phyloP scores from a whole-genome alignment of 2,888 invertebrate genomes.

The Eustalomyia histrio region DNA sequence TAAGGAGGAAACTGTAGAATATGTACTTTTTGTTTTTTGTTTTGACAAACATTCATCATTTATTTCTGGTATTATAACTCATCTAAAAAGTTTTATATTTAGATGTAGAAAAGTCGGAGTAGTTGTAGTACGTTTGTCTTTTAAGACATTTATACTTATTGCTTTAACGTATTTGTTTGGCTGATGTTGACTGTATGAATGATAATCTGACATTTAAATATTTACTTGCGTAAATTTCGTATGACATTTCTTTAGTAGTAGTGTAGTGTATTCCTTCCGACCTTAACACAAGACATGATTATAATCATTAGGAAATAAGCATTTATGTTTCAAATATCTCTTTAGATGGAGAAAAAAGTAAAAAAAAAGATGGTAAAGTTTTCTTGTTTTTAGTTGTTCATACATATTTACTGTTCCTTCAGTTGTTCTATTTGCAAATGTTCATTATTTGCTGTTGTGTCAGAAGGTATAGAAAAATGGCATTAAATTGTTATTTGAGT shows the following conservation, averaged over 20 bases:
- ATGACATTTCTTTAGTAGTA: slow-evolving; percentile 68
- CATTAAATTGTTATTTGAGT: slow-evolving; percentile 42
- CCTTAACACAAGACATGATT: slow-evolving; percentile 48
- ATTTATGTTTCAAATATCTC: slow-evolving; percentile 58
- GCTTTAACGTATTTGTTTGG: slow-evolving; percentile 48
- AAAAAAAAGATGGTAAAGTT: slow-evolving; percentile 33
- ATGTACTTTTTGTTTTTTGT: not conserved
- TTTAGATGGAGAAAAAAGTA: slow-evolving; percentile 25
- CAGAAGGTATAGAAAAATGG: slow-evolving; percentile 30
- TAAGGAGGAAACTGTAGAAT: not conserved
- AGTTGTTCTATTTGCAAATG: slow-evolving; percentile 8
- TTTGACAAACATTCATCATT: slow-evolving; percentile 1
- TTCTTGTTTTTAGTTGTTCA: not conserved
- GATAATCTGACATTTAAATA: slow-evolving; percentile 77
- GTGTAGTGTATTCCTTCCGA: slow-evolving; percentile 5
- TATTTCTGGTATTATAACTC: not conserved
- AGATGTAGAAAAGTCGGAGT: not conserved
- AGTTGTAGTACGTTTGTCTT: slow-evolving; percentile 37
- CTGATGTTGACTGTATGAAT: slow-evolving; percentile 46
- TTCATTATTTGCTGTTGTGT: slow-evolving; percentile 4
- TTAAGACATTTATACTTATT: slow-evolving; percentile 56
- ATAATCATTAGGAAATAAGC: slow-evolving; percentile 57
- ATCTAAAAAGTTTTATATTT: not conserved
- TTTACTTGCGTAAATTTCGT: slow-evolving; percentile 75
- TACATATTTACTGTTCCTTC: not conserved